These are phyloP conservation scores for Pachycephala philippinensis DNA, from an alignment of 2,113 vertebrate species.

Conservation along the genomic window DNA sequence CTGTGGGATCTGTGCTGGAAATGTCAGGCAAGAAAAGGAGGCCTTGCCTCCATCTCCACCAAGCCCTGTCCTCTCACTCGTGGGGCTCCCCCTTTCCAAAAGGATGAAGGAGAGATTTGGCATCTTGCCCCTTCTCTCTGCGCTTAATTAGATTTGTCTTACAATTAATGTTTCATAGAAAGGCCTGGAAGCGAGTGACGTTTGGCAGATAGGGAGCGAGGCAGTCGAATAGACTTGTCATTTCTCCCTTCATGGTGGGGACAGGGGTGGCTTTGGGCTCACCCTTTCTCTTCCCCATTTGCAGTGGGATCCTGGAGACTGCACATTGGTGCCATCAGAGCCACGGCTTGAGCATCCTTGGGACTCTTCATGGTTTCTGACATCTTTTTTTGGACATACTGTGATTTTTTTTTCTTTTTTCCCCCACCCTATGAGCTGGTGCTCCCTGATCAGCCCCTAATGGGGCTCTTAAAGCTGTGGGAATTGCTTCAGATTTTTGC, in stretches of 20 bases:
- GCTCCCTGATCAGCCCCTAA: background rate
- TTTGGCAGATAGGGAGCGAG: background rate
- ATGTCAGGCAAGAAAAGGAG: background rate
- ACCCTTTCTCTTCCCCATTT: background rate
- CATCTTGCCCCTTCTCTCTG: background rate
- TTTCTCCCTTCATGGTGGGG: background rate
- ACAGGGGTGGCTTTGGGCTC: background rate
- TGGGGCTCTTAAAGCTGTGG: background rate
- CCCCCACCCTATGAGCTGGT: fast-evolving
- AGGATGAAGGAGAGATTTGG: background rate
- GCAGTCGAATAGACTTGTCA: background rate
- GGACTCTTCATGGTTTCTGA: background rate
- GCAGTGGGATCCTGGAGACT: background rate
- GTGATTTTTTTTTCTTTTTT: background rate
- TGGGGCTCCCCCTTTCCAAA: constrained; percentile 17
- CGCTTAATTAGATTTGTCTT: background rate
- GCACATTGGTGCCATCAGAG: fast-evolving
- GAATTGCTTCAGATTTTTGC: background rate
- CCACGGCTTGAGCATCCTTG: background rate
- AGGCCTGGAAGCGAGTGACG: background rate
- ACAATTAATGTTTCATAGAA: background rate
- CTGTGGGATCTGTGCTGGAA: background rate
- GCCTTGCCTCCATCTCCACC: background rate
- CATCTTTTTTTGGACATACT: background rate
- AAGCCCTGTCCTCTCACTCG: background rate